Percentiles rank a stretch among this genome's conserved stretches.
These are phyloP conservation scores for Apotomis capreana DNA, from an alignment of 2,888 invertebrate genomes.

Conservation along the genomic window DNA sequence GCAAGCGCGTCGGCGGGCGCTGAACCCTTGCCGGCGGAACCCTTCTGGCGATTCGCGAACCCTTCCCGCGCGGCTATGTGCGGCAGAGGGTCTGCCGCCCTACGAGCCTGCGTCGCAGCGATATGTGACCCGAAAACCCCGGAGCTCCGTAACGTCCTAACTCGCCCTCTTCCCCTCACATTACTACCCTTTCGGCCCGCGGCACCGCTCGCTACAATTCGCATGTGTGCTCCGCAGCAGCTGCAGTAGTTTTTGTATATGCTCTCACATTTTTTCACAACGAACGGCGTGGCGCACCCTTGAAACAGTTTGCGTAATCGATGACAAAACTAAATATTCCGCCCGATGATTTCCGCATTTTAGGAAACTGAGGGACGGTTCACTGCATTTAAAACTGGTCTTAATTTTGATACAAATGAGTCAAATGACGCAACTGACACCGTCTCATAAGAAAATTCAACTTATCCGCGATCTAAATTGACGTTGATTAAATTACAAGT, in stretches of 20 bases:
- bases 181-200: slow-evolving; percentile 61
- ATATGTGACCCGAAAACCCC: slow-evolving; percentile 49
- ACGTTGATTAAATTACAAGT: slow-evolving; percentile 3
- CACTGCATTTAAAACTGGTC: background rate
- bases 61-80: slow-evolving; percentile 62
- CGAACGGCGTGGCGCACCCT: slow-evolving; percentile 77
- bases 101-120: slow-evolving; percentile 69
- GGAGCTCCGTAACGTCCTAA: slow-evolving; percentile 55
- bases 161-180: slow-evolving; percentile 46
- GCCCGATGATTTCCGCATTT: slow-evolving; percentile 83
- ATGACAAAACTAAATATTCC: slow-evolving; percentile 84
- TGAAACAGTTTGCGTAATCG: slow-evolving; percentile 84
- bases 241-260: slow-evolving; percentile 82
- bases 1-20: slow-evolving; percentile 80
- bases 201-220: slow-evolving; percentile 70
- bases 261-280: slow-evolving; percentile 82
- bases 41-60: slow-evolving; percentile 78
- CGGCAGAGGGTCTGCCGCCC: slow-evolving; percentile 44
- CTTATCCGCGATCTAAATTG: background rate
- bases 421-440: background rate
- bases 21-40: slow-evolving; percentile 79
- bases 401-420: slow-evolving; percentile 11
- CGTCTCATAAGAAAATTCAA: background rate
- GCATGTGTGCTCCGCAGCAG: slow-evolving; percentile 81
- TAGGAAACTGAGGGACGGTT: slow-evolving; percentile 59